Base-by-base conservation (phyloP, 2,113 vertebrate species). In the Melanerpes formicivorus region DNA sequence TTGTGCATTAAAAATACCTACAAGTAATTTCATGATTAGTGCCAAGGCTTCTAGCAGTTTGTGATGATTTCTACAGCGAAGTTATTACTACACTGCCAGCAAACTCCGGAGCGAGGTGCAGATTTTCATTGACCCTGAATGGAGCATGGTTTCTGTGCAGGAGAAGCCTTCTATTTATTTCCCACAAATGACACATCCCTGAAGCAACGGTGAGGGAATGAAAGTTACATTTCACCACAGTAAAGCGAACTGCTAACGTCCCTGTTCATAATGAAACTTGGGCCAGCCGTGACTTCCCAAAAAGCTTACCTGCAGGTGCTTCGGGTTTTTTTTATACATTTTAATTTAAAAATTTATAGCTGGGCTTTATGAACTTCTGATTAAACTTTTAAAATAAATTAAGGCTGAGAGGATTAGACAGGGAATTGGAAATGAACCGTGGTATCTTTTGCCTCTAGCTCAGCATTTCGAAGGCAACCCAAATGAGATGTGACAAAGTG, bases 371-470 rank as follows among this genome's bases (percentile, higher is more conserved):
- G 93, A 95, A 95, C 77, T 91, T 93, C 87, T 88, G 96, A 95
- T 95, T 96, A 94, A 95, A 95, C 93, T 95, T 96, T 94, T 95
- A 95, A 90, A 96, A 95, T 94, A 92, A 96, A 96, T 96, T 95
- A 95, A 91, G 90, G 90, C 66, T 75, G 83, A 94, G 90, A 87
- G 83, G 83, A 95, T 95, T 95, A 88, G 88, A 81, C 5, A 4
- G 87, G 80, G 80, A 94, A 90, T 92, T 93, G 88, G 85, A 96
- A 96, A 95, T 88, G 95, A 96, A 90, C 93, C 52, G 2, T 93
- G 66, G 73, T 94, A 79, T 94, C 83, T 95, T 95, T 94, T 94
- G 93, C 95, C 95, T 95, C 83, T 92, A 95, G 96, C 95, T 95
- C 93, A 95, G 90, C 92, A 55, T 95, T 94, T 95, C 95, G 88